A percentile compares a stretch with the other conserved stretches of the same genome.
These are phyloP conservation scores for Onchidella celtica DNA, from an alignment of 2,888 invertebrate species.

Conservation along the genomic window DNA sequence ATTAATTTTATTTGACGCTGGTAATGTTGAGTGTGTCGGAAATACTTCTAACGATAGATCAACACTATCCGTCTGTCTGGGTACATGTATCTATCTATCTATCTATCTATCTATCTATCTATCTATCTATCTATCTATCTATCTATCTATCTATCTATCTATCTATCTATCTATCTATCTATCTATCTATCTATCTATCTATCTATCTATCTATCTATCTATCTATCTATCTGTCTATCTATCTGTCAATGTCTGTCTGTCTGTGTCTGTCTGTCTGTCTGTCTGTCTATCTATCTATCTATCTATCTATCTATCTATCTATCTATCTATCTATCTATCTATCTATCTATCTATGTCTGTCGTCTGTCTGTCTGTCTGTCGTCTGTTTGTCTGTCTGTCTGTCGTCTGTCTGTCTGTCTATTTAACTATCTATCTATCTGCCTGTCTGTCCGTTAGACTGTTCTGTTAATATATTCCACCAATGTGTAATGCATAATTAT, in stretches of 20 bases:
- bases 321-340: slow-evolving; percentile 27
- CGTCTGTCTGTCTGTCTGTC: slow-evolving; percentile 34
- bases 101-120: not conserved
- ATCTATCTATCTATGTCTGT: slow-evolving; percentile 32
- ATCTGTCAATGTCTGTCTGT: not conserved
- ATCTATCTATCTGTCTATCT: not conserved
- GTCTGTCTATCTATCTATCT: slow-evolving; percentile 28
- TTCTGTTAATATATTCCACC: too few species aligned
- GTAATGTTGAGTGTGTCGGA: too few species aligned
- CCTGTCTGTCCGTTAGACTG: not conserved
- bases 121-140: not conserved
- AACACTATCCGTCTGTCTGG: too few species aligned
- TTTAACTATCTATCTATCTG: not conserved
- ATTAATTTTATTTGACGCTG: too few species aligned
- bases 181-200: not conserved
- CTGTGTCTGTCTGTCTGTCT: slow-evolving; percentile 16
- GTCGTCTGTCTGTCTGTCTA: not conserved
- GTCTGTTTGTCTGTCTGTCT: not conserved
- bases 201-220: not conserved
- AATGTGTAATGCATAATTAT: too few species aligned
- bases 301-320: slow-evolving; percentile 28
- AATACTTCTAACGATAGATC: too few species aligned
- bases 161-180: not conserved
- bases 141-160: not conserved
- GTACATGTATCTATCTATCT: not conserved